Evolutionary conservation across 2,888 invertebrate genomes (phyloP).

Genomic region (Drosophila cracens): DNA sequence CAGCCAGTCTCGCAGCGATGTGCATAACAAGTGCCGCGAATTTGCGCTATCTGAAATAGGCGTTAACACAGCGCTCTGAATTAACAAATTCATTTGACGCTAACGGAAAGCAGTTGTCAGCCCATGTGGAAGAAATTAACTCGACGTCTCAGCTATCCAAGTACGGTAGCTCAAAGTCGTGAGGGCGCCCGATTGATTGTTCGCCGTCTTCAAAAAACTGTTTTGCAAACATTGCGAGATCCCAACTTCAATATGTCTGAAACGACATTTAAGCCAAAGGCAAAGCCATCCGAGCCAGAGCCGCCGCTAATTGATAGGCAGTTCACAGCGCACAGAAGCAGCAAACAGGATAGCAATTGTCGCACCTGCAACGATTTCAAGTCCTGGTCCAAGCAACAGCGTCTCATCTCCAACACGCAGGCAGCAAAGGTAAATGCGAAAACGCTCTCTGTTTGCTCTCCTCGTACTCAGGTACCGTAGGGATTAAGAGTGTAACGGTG

Average conservation of each 20-base stretch:
- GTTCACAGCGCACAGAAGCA: constrained; percentile 23
- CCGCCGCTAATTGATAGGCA: constrained; percentile 20
- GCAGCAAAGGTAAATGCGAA: constrained; percentile 55
- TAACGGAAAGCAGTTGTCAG: constrained; percentile 46
- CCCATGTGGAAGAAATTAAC: constrained; percentile 59
- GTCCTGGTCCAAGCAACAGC: constrained; percentile 89
- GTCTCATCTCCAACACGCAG: constrained; percentile 82
- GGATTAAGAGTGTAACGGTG: neutral
- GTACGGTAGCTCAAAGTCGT: constrained; percentile 43
- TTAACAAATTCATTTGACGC: constrained; percentile 27
- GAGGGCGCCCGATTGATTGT: constrained; percentile 55
- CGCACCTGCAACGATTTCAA: constrained; percentile 90
- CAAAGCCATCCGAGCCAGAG: constrained; percentile 23
- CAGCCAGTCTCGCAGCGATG: constrained; percentile 35
- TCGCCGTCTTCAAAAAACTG: constrained; percentile 59
- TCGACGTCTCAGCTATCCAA: constrained; percentile 47
- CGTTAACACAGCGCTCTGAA: constrained; percentile 31
- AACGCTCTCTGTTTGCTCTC: neutral
- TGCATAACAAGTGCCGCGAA: constrained; percentile 37
- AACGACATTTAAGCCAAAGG: constrained; percentile 34
- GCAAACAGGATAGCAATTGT: constrained; percentile 86
- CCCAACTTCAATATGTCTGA: constrained; percentile 65
- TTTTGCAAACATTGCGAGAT: constrained; percentile 61
- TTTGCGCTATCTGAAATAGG: constrained; percentile 39
- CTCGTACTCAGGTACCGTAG: neutral